These are phyloP conservation scores for Platygyra sinensis DNA, from an alignment of 64 coral and sea anemone species.

Conservation along the genomic window DNA sequence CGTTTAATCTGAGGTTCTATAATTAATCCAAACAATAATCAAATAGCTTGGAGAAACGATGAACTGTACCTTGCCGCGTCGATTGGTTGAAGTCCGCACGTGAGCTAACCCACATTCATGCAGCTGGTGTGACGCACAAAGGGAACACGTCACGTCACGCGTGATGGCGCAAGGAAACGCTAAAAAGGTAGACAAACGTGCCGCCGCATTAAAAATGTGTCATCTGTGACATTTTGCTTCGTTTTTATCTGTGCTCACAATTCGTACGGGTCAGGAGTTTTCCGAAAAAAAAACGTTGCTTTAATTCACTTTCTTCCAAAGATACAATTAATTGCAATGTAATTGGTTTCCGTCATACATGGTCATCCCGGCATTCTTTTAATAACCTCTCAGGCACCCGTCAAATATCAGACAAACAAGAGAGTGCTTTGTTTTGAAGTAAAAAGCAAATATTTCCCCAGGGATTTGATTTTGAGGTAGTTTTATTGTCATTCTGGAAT, in stretches of 20 bases:
- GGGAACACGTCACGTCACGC: not conserved
- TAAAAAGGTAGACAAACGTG: not conserved
- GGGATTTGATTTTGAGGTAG: not conserved
- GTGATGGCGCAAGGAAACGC: not conserved
- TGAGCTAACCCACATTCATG: not conserved
- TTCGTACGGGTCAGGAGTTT: not conserved
- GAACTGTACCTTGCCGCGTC: not conserved
- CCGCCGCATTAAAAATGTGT: not conserved
- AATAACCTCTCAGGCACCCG: not conserved
- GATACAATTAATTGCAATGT: not conserved
- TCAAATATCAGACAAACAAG: constrained; percentile 1
- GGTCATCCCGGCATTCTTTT: not conserved
- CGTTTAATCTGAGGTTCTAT: too few species aligned
- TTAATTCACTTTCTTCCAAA: not conserved
- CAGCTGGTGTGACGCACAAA: not conserved
- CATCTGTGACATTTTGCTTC: not conserved
- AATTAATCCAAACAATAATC: not conserved
- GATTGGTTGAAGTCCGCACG: not conserved
- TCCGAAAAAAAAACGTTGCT: not conserved
- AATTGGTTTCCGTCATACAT: not conserved
- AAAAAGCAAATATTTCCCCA: constrained; percentile 17
- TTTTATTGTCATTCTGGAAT: not conserved
- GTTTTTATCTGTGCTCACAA: not conserved
- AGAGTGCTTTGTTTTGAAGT: not conserved
- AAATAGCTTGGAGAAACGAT: not conserved